Conservation (phyloP, 2,888 invertebrate species). For the Conomelus anceps region DNA sequence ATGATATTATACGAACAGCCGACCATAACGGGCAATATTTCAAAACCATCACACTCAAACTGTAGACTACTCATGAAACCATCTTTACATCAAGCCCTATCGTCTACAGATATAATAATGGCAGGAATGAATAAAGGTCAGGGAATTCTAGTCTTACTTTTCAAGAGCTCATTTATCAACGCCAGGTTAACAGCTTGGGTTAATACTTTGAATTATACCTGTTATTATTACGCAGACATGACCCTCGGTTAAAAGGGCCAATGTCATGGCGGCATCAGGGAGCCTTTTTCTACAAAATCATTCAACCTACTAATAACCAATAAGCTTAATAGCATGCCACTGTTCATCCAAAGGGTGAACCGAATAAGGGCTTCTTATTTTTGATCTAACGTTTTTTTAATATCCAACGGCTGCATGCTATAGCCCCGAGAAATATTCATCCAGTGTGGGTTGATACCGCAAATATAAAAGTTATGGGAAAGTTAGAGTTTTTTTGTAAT, state of each 20-base stretch:
- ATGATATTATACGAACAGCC: too few species aligned
- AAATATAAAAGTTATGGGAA: neutral
- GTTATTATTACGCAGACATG: too few species aligned
- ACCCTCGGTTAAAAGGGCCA: neutral
- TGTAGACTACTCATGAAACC: too few species aligned
- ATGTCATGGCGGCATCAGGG: neutral
- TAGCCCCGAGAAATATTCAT: neutral
- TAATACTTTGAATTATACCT: neutral
- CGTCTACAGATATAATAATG: too few species aligned
- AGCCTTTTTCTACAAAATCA: neutral
- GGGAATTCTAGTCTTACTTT: neutral
- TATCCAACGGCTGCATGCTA: too few species aligned
- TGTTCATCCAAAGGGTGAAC: neutral
- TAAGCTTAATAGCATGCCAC: neutral
- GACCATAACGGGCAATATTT: too few species aligned
- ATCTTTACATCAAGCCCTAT: too few species aligned
- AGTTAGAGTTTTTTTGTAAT: too few species aligned
- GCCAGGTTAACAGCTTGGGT: neutral
- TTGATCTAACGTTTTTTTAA: too few species aligned
- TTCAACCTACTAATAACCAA: neutral
- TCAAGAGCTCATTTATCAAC: neutral
- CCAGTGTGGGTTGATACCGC: neutral
- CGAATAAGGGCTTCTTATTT: too few species aligned
- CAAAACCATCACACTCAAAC: too few species aligned
- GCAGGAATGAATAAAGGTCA: neutral